Percentiles rank a stretch among this genome's conserved stretches.
These are phyloP conservation scores for Syrphus vitripennis DNA, from an alignment of 2,888 invertebrate genomes.

Conservation along the genomic window DNA sequence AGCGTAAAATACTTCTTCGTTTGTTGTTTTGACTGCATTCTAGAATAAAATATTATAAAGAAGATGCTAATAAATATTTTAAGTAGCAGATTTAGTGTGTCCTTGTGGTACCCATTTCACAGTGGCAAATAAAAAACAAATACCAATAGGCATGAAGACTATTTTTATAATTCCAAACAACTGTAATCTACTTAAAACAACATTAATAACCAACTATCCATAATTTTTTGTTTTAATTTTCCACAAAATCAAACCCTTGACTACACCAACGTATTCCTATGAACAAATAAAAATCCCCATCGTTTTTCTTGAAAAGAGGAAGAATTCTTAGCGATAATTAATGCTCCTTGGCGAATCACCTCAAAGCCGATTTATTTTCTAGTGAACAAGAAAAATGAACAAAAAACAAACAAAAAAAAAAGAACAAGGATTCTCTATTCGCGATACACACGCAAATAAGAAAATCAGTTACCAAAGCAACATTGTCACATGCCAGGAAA, in stretches of 20 bases:
- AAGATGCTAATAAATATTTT: too few relatives aligned
- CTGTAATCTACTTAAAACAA: neutral
- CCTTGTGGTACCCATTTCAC: too few relatives aligned
- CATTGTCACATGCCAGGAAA: slow-evolving; percentile 66
- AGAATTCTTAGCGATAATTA: slow-evolving; percentile 7
- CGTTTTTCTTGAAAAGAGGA: neutral
- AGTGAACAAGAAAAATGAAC: slow-evolving; percentile 2
- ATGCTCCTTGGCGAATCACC: slow-evolving; percentile 13
- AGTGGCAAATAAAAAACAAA: too few relatives aligned
- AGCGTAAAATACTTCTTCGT: too few relatives aligned
- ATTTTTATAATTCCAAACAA: neutral
- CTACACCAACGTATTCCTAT: too few relatives aligned
- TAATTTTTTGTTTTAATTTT: neutral
- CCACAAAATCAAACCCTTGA: neutral
- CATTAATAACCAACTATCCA: neutral
- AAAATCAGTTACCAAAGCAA: slow-evolving; percentile 55
- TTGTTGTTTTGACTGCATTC: too few relatives aligned
- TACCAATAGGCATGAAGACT: too few relatives aligned
- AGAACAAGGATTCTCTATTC: slow-evolving; percentile 13
- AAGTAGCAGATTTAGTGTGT: too few relatives aligned
- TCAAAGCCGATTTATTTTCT: slow-evolving; percentile 42
- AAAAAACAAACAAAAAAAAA: neutral
- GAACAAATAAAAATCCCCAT: neutral
- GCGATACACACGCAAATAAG: slow-evolving; percentile 22
- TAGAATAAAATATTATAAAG: too few relatives aligned